Evolutionary conservation across 2,888 invertebrate species (phyloP), one percentile per base, ranked within the genome.

Genomic region (Thereva nobilitata): DNA sequence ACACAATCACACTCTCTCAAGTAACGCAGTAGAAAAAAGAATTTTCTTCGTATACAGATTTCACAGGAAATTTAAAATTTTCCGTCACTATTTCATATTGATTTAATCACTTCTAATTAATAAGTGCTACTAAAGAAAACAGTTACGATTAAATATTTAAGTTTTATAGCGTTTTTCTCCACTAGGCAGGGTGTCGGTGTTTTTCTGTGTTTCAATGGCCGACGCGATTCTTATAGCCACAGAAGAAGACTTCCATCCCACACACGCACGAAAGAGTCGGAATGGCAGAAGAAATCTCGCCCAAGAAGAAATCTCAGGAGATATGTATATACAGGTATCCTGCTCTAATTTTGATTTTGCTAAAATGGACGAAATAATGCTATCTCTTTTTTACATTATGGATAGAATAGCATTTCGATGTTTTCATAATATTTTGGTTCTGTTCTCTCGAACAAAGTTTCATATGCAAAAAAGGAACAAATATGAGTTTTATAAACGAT

Each of bases 1-100:
- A 61, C 61, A 49, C 41, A 50, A 61, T 50, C 12, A 38, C 41
- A 61, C 34, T 42, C 38, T 40, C 45, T 12, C 40, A 50, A 23
- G 41, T 47, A 59, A 59, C 45, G 23, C 23, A 23, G 23, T 23
- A 23, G 23, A 61, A 61, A 61, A 61, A 12, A 37, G 8, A 37
- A 23, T n/a, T 41, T 41, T 61, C 50, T 50, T 61, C 61, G 61
- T 61, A 61, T 61, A 61, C 61, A 61, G 42, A 41, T 61, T 61
- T 61, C 61, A 61, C 61, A 61, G 61, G 49, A 49, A 45, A n/a
- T 50, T 34, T 38, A 12, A 10, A 34, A 50, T 50, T 61, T 40
- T n/a, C 61, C 49, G 50, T 8, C 41, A 50, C 4, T n/a, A 12
- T 50, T 61, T 61, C 50, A 61, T 50, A 61, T 61, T 40, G 49